Base-by-base conservation (phyloP, 2,888 invertebrate genomes). In the Poecilus cupreus region DNA sequence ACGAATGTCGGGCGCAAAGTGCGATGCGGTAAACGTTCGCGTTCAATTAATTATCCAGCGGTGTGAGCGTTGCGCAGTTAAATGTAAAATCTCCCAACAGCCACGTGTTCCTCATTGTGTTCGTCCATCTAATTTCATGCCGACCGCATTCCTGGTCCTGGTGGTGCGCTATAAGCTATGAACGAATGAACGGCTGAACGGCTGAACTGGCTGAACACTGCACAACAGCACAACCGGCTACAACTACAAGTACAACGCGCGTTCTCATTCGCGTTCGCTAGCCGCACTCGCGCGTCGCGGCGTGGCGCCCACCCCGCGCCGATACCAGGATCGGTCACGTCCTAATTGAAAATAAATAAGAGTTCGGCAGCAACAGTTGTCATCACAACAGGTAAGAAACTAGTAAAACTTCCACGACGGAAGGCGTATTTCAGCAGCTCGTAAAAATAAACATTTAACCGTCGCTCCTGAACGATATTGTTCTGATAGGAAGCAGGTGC, bases 341-440 rank as follows among this genome's bases (percentile, higher is more conserved):
- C 72, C 80, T 80, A 80, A 80, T 80, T 80, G 80, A 80, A 80
- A 80, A 80, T 80, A 80, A 80, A 80, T 80, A 80, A 80, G 57
- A 80, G 80, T 80, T 80, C 72, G 57, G 80, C 72, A 80, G 80
- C 80, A 80, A 80, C 80, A 80, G 80, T 80, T 80, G 80, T 80
- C 80, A 70, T 80, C 80, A 80, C 80, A 80, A 80, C 80, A 80
- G 80, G 80, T 80, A 80, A 80, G 68, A 54, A 77, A 78, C 78
- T 78, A 68, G 32, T 78, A 37, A 78, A 78, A 80, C 54, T 70
- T 80, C 80, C 22, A 57, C 57, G 51, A 37, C 68, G 68, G 46
- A 49, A 68, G 43, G 68, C 49, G 80, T 39, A 57, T 80, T 72
- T 80, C 80, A 64, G 37, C 54, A 57, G 54, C 72, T 80, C 72